Percentiles rank a stretch among this genome's conserved stretches.
Conservation (phyloP, 2,113 vertebrate species). For the Hippocampus mohnikei region DNA sequence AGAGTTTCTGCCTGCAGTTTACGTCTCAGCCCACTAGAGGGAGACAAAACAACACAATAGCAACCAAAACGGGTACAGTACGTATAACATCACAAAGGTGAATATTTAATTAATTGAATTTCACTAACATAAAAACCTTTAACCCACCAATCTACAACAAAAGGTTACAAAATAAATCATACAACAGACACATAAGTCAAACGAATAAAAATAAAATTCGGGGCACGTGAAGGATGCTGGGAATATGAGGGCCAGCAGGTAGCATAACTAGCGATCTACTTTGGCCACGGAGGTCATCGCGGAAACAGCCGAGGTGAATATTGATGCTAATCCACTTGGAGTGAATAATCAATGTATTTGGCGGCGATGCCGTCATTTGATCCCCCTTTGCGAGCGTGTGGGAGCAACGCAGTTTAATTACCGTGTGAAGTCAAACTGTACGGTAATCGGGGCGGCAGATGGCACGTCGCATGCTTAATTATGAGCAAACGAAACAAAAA, state of each 20-base stretch:
- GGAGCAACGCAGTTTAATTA: not conserved
- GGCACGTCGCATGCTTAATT: conserved; percentile 4
- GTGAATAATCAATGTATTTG: not conserved
- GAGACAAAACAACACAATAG: conserved; percentile 59
- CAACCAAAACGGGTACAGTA: not conserved
- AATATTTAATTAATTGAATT: not conserved
- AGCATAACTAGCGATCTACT: no score
- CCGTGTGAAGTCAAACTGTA: not conserved
- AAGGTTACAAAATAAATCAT: no score
- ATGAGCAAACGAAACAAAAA: not conserved
- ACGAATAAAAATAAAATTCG: no score
- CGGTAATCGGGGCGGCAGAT: not conserved
- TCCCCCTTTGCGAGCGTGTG: not conserved
- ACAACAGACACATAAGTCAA: no score
- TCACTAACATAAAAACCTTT: no score
- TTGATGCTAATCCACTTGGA: not conserved
- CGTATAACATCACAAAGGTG: not conserved
- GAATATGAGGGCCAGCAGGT: no score
- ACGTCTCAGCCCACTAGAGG: conserved; percentile 36
- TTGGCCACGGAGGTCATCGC: not conserved
- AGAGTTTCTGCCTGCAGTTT: no score
- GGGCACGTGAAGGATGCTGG: no score
- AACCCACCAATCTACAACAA: no score
- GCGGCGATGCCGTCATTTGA: not conserved
- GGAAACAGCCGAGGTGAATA: not conserved